A percentile compares a stretch with the other conserved stretches of the same genome.
These are phyloP conservation scores for Gasterosteus aculeatus DNA, from an alignment of 2,113 vertebrate genomes.

Conservation along the genomic window DNA sequence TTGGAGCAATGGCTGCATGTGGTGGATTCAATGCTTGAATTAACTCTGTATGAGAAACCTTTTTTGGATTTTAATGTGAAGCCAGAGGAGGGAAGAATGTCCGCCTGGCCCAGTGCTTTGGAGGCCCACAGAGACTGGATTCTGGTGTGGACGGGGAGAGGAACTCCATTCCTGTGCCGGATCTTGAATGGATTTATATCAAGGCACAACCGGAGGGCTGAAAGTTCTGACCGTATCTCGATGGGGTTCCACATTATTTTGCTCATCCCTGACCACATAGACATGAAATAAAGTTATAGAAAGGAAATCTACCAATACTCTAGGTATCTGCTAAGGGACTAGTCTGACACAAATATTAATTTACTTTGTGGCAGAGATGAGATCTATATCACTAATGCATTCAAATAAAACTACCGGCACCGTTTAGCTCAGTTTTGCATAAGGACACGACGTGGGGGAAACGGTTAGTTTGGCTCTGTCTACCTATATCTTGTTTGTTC, in stretches of 20 bases:
- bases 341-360: conserved; percentile 6
- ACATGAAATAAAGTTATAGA: conserved; percentile 23
- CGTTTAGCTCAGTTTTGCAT: background rate
- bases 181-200: conserved; percentile 49
- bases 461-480: conserved; percentile 6
- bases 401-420: background rate
- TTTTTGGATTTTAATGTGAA: conserved; percentile 61
- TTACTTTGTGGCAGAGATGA: conserved; percentile 17
- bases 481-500: background rate
- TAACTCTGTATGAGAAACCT: conserved; percentile 42
- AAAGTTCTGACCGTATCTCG: conserved; percentile 33
- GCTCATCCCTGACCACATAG: conserved; percentile 13
- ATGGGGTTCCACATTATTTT: conserved; percentile 26
- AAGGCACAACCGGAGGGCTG: conserved; percentile 26
- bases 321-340: conserved; percentile 13
- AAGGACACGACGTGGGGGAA: background rate
- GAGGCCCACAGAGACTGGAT: conserved; percentile 45
- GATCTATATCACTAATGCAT: background rate
- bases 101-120: conserved; percentile 31
- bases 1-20: conserved; percentile 48
- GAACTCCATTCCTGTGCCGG: conserved; percentile 29
- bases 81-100: conserved; percentile 53
- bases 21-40: conserved; percentile 38
- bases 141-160: conserved; percentile 22
- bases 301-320: conserved; percentile 13